Base-by-base conservation (phyloP, 2,888 invertebrate genomes). In the Mythimna lalbum region DNA sequence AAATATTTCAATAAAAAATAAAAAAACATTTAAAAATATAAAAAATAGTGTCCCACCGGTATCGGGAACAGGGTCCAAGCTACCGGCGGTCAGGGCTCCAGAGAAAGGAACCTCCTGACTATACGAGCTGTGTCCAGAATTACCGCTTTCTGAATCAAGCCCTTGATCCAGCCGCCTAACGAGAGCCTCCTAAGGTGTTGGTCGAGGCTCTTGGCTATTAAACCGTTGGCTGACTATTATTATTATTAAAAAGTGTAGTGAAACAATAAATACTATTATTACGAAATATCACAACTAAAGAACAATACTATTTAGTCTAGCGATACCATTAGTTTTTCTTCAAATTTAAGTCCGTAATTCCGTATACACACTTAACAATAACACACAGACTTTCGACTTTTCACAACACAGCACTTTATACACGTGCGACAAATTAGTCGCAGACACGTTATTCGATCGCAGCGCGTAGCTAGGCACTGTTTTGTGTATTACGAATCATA, bases 391-490 rank as follows among this genome's bases (percentile, higher is more conserved):
- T 43, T n/a, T 3, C 6, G 23, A 53, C 14, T 21, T 39, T 56
- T 14, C 39, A 71, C 59, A 50, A 47, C 64, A 81, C 67, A 31
- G 21, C 63, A 80, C 80, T 66, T 63, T 47, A n/a, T 2, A 36
- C 17, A 31, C n/a, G 12, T 49, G 63, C 70, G 71, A 72, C 56
- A 57, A 73, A 57, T 57, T 14, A 66, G 71, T 31, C 49, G 63
- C 55, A 73, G 73, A 70, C 84, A 89, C 76, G 80, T 87, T 81
- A 74, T 57, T 60, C 63, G 66, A 57, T 71, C 74, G 71, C 84
- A 78, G 77, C 81, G 84, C 70, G 71, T 65, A 78, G 78, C 65
- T 56, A 69, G 62, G 63, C 74, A 91, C 92, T 91, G 87, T 69
- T 80, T 68, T 69, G 82, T 81, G 67, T 82, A 60, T 66, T 75